Conservation (phyloP, 2,113 vertebrate genomes). For the Campylomormyrus numenius region DNA sequence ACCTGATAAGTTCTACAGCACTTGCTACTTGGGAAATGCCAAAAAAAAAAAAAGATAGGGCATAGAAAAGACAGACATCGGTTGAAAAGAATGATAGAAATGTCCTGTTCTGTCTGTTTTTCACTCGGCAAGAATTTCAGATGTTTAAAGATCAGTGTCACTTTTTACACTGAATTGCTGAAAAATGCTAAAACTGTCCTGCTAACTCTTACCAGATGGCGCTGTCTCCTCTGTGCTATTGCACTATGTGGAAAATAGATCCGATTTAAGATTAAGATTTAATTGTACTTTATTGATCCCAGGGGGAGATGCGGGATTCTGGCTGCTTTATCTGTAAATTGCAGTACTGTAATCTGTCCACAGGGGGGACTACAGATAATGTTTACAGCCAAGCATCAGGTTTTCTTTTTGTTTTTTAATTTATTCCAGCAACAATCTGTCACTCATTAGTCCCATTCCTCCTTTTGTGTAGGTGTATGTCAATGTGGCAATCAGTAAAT, state of each 20-base stretch:
- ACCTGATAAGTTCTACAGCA: not conserved
- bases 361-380: not conserved
- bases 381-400: not conserved
- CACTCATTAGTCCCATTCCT: not conserved
- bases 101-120: not conserved
- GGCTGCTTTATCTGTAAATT: not conserved
- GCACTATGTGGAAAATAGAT: not conserved
- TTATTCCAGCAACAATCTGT: not conserved
- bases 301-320: not conserved
- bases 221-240: not conserved
- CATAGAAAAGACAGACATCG: not conserved
- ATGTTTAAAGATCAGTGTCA: not conserved
- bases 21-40: not conserved
- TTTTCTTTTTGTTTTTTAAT: not conserved
- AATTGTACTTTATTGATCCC: not conserved
- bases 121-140: not conserved
- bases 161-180: not conserved
- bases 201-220: not conserved
- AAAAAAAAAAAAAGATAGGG: not conserved
- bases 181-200: not conserved
- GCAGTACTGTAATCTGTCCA: not conserved
- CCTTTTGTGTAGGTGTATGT: not conserved
- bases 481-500: not conserved
- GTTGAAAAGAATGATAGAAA: not conserved
- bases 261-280: not conserved